phyloP scores from a whole-genome alignment of 2,797 vertebrate species.

The Rallus crepitans region DNA sequence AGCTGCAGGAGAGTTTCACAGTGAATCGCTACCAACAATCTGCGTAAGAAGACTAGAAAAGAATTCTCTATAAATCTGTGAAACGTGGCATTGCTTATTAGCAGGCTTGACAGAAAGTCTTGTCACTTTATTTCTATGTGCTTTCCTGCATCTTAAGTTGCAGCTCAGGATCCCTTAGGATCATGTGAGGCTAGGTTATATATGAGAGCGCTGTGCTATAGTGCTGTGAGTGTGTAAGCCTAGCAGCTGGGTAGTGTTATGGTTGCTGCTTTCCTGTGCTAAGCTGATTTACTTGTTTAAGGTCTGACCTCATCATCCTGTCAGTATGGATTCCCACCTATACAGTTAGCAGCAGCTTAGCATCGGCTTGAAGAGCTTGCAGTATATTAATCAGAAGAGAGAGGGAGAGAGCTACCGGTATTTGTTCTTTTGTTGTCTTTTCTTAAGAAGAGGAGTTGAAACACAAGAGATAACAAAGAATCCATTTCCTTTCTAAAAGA shows the following conservation, averaged over 20 bases:
- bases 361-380: constrained; percentile 76
- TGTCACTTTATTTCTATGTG: constrained; percentile 66
- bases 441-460: constrained; percentile 80
- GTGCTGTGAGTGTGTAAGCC: constrained; percentile 53
- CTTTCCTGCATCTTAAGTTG: constrained; percentile 77
- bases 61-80: not conserved
- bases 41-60: not conserved
- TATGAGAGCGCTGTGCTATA: constrained; percentile 48
- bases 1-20: not conserved
- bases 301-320: constrained; percentile 94
- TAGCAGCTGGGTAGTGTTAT: constrained; percentile 77
- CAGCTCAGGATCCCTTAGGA: constrained; percentile 73
- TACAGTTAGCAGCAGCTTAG: constrained; percentile 76
- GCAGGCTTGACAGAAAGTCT: constrained; percentile 20
- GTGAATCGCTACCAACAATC: not conserved
- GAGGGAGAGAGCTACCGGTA: constrained; percentile 13
- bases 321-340: constrained; percentile 86
- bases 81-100: constrained; percentile 14
- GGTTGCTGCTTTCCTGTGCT: constrained; percentile 83
- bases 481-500: constrained; percentile 79
- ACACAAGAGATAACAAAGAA: constrained; percentile 76
- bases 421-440: constrained; percentile 73
- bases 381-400: constrained; percentile 26
- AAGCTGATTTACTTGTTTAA: constrained; percentile 91
- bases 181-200: constrained; percentile 80